Evolutionary conservation across 2,888 invertebrate genomes (phyloP).

Genomic region (Limnephilus marmoratus): DNA sequence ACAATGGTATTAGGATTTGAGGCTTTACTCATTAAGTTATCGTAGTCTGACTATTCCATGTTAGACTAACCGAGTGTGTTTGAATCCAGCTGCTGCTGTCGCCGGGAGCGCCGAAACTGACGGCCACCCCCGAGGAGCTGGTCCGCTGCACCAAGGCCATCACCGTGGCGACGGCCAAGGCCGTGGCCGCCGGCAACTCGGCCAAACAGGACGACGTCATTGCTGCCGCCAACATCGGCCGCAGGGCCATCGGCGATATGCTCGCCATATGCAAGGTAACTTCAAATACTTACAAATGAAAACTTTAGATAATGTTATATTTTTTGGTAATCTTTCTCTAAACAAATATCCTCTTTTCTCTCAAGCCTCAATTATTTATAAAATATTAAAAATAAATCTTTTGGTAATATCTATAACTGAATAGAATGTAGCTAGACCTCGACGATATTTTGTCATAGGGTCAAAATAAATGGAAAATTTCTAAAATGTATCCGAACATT

Average conservation of each 20-base stretch:
- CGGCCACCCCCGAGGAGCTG: slow-evolving; percentile 93
- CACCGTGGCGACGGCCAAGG: slow-evolving; percentile 94
- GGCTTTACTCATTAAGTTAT: too few relatives aligned
- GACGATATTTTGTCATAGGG: too few relatives aligned
- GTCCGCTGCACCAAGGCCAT: slow-evolving; percentile 96
- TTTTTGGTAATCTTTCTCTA: too few relatives aligned
- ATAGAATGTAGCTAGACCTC: too few relatives aligned
- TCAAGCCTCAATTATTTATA: too few relatives aligned
- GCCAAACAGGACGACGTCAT: slow-evolving; percentile 96
- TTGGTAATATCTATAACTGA: too few relatives aligned
- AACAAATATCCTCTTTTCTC: too few relatives aligned
- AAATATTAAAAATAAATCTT: too few relatives aligned
- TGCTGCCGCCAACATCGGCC: slow-evolving; percentile 95
- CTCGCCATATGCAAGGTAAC: slow-evolving; percentile 89
- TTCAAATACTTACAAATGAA: too few relatives aligned
- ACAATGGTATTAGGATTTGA: too few relatives aligned
- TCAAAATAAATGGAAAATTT: too few relatives aligned
- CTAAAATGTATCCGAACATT: neutral
- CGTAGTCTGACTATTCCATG: neutral
- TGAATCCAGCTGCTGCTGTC: slow-evolving; percentile 80
- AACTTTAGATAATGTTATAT: too few relatives aligned
- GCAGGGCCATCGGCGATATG: slow-evolving; percentile 96
- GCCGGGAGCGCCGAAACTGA: slow-evolving; percentile 73
- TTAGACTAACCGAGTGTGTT: neutral
- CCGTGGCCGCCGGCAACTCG: slow-evolving; percentile 95